A percentile compares a stretch with the other conserved stretches of the same genome.
phyloP scores from a whole-genome alignment of 2,888 invertebrate species.

The Tryphoninae sp. region DNA sequence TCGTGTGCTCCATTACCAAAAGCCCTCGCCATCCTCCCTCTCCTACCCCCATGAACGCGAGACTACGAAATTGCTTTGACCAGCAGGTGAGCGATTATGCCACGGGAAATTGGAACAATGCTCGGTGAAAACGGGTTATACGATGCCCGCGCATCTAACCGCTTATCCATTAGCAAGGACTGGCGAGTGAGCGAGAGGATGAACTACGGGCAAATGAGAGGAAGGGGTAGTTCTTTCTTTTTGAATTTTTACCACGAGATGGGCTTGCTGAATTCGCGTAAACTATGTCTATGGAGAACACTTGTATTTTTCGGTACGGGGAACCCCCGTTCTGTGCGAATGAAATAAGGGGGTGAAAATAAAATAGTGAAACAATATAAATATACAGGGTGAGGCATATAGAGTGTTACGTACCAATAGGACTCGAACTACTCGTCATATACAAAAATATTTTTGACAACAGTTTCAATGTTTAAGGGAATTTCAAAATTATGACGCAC shows the following conservation, averaged over 20 bases:
- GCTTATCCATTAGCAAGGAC: slow-evolving; percentile 72
- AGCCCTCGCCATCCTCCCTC: slow-evolving; percentile 21
- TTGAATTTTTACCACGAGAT: background rate
- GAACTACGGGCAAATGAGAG: background rate
- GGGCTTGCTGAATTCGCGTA: slow-evolving; percentile 10
- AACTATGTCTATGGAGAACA: background rate
- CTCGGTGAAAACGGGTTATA: slow-evolving; percentile 68
- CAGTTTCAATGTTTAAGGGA: too few species aligned
- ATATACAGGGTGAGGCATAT: background rate
- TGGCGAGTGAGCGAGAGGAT: slow-evolving; percentile 60
- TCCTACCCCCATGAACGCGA: slow-evolving; percentile 42
- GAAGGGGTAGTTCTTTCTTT: background rate
- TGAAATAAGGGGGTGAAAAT: slow-evolving; percentile 10
- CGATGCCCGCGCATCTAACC: slow-evolving; percentile 60
- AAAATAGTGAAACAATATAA: slow-evolving; percentile 13
- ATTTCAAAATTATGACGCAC: too few species aligned
- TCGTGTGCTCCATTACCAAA: slow-evolving; percentile 52
- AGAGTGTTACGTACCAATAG: too few species aligned
- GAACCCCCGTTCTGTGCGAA: slow-evolving; percentile 21
- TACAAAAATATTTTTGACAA: too few species aligned
- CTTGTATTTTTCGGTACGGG: slow-evolving; percentile 39
- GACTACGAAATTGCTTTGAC: slow-evolving; percentile 69
- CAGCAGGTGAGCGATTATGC: slow-evolving; percentile 62
- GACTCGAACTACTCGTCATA: too few species aligned
- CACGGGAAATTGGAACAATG: slow-evolving; percentile 72